Evolutionary conservation across 1,140 invertebrate genomes (phyloP).

Genomic region (Drosophila aff.): DNA sequence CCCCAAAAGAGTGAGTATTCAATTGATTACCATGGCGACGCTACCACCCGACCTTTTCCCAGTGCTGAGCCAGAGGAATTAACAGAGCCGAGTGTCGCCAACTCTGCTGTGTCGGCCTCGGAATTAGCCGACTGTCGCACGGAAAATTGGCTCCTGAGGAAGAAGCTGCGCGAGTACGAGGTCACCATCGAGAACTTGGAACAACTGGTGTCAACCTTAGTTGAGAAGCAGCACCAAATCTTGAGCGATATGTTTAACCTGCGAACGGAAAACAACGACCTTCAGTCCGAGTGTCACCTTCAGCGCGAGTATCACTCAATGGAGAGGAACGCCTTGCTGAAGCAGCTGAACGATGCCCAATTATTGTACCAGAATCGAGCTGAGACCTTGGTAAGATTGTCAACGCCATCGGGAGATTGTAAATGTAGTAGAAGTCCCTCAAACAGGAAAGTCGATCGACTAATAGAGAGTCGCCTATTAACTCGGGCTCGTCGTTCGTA

Average conservation of each 20-base stretch:
- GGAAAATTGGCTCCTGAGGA: constrained; percentile 74
- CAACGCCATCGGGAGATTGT: background rate
- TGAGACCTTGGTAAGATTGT: constrained; percentile 18
- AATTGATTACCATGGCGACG: background rate
- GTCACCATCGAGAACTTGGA: constrained; percentile 67
- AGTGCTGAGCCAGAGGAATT: constrained; percentile 10
- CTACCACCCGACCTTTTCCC: background rate
- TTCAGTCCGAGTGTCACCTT: constrained; percentile 56
- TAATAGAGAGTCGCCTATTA: background rate
- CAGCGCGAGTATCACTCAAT: constrained; percentile 73
- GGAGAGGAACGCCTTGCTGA: constrained; percentile 68
- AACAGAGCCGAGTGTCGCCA: background rate
- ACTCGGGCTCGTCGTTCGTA: background rate
- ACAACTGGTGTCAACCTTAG: constrained; percentile 58
- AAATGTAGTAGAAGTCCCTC: no score
- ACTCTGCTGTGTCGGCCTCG: constrained; percentile 43
- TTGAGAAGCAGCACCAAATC: constrained; percentile 69
- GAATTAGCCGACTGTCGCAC: constrained; percentile 56
- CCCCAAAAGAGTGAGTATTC: background rate
- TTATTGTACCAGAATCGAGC: constrained; percentile 7
- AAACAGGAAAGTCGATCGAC: background rate
- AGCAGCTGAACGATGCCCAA: constrained; percentile 60
- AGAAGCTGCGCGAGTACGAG: constrained; percentile 62
- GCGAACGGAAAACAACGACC: constrained; percentile 58
- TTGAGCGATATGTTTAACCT: constrained; percentile 59